A percentile compares a stretch with the other conserved stretches of the same genome.
Evolutionary conservation across 2,113 vertebrate genomes (phyloP).

Genomic region (Pteruthius melanotis): DNA sequence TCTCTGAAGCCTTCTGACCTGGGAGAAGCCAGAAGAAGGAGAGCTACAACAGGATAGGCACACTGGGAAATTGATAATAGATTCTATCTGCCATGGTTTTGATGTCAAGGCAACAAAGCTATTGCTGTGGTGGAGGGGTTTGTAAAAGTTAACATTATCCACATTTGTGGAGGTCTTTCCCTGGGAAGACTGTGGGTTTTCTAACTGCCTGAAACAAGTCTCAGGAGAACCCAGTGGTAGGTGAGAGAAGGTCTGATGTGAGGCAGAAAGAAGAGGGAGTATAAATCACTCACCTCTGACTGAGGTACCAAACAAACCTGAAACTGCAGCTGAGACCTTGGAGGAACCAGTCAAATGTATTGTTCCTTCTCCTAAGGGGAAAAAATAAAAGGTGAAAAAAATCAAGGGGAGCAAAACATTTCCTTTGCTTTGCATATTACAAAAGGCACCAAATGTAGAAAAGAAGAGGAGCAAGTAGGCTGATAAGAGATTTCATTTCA

Average conservation of each 20-base stretch:
- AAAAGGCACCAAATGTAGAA: constrained; percentile 16
- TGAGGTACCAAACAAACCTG: not conserved
- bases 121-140: not conserved
- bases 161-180: not conserved
- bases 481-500: constrained; percentile 48
- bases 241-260: not conserved
- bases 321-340: not conserved
- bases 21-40: not conserved
- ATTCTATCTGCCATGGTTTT: not conserved
- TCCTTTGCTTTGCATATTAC: constrained; percentile 57
- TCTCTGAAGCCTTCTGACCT: not conserved
- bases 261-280: not conserved
- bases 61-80: not conserved
- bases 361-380: not conserved
- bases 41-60: not conserved
- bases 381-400: not conserved
- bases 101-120: not conserved
- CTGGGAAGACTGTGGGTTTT: not conserved
- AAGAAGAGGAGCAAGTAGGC: constrained; percentile 29
- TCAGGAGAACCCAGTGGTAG: not conserved
- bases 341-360: not conserved
- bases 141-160: not conserved
- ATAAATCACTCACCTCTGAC: not conserved
- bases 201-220: not conserved
- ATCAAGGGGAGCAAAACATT: constrained; percentile 22